Evolutionary conservation across 2,888 invertebrate species (phyloP).

Genomic region (Drymonia ruficornis): DNA sequence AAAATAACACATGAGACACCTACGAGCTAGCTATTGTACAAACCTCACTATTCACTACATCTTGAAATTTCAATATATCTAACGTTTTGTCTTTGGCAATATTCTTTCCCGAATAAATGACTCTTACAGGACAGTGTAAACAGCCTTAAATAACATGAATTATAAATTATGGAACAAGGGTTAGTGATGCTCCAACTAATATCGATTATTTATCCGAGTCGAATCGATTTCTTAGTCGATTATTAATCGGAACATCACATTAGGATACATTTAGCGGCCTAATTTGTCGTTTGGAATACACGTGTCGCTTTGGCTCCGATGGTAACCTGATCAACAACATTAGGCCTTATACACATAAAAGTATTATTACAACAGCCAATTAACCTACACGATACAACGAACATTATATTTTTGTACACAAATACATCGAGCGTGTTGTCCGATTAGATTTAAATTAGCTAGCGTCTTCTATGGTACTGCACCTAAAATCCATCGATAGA

Average conservation of each 20-base stretch:
- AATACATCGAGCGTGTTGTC: conserved; percentile 32
- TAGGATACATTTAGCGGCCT: conserved; percentile 28
- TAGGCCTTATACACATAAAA: conserved; percentile 42
- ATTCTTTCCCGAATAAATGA: conserved; percentile 45
- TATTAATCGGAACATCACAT: conserved; percentile 17
- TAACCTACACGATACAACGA: conserved; percentile 33
- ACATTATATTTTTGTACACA: conserved; percentile 30
- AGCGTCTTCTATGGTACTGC: conserved; percentile 33
- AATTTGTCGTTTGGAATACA: conserved; percentile 33
- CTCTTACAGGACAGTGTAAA: conserved; percentile 35
- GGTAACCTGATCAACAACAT: conserved; percentile 57
- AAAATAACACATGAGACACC: conserved; percentile 45
- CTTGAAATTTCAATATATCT: conserved; percentile 46
- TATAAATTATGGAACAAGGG: conserved; percentile 31
- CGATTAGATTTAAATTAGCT: conserved; percentile 36
- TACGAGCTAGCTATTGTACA: conserved; percentile 61
- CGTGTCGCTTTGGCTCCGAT: conserved; percentile 63
- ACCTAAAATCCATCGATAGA: conserved; percentile 18
- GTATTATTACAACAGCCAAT: conserved; percentile 37
- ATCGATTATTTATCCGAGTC: conserved; percentile 11
- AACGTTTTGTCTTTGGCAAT: conserved; percentile 65
- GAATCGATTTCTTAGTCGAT: conserved; percentile 12
- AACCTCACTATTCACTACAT: conserved; percentile 53
- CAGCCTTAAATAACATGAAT: conserved; percentile 40
- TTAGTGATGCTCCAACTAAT: conserved; percentile 22